Base-by-base conservation (phyloP, 2,797 vertebrate genomes). In the Huso huso region DNA sequence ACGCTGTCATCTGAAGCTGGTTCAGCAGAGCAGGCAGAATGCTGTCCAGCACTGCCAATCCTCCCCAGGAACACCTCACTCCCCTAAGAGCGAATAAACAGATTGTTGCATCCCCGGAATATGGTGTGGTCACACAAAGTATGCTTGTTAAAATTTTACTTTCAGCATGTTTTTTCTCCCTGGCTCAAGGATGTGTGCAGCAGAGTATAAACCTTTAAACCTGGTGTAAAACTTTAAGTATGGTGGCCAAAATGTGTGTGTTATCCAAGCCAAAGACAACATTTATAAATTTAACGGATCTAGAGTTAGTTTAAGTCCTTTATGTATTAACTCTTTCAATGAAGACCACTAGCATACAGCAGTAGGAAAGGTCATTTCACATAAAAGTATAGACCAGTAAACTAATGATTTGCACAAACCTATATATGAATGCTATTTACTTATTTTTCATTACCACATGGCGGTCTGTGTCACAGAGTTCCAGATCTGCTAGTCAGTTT, bases 51-150 rank as follows among this genome's bases (percentile, higher is more conserved):
- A 97, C 75, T 1, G 89, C 88, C 75, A 98, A 83, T 4, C 95
- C 95, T 1, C 86, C 78, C 91, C 88, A 87, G 8, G 93, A 90
- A 81, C 95, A 96, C 12, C 92, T 88, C 65, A 99, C 82, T n/a
- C 94, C 91, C 6, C 95, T 97, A 70, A 62, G 5, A 59, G 9
- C 48, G 23, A 75, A 13, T 70, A 13, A n/a, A 10, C 1, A 8
- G 13, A 49, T 9, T 7, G 53, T 48, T 12, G 13, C 23, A 51
- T 48, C 8, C 13, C 63, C 49, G 48, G 15, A 48, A 62, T 61
- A 8, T 9, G 10, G 9, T 8, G 13, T 23, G 8, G 8, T 8
- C 18, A 23, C 59, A 61, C 59, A 61, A 18, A 8, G 59, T 5
- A 6, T 13, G 9, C 53, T 55, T 55, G 37, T 53, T 18, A 18